Conservation (phyloP, 2,113 vertebrate genomes). For the Lucifuga dentata region DNA sequence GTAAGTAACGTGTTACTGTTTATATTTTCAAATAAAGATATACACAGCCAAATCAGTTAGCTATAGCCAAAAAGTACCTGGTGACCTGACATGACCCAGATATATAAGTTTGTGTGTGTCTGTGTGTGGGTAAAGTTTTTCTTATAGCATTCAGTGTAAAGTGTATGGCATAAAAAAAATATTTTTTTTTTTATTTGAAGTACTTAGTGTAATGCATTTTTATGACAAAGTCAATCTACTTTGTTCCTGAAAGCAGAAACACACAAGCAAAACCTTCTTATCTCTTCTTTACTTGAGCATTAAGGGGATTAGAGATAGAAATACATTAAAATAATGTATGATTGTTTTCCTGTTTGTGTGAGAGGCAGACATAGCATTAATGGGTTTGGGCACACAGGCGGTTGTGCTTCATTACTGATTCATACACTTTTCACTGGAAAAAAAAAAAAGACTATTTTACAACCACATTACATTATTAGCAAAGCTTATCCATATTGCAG, state of each 20-base stretch:
- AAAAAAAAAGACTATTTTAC: conserved; percentile 35
- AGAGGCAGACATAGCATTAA: conserved; percentile 45
- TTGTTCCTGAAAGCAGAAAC: background rate
- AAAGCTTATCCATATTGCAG: conserved; percentile 29
- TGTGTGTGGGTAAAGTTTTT: no score
- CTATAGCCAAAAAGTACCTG: no score
- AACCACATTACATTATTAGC: conserved; percentile 25
- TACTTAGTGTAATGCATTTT: background rate
- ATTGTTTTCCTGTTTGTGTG: conserved; percentile 26
- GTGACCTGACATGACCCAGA: no score
- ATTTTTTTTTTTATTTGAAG: background rate
- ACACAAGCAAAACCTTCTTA: conserved; percentile 3
- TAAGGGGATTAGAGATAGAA: conserved; percentile 27
- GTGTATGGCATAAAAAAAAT: background rate
- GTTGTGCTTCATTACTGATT: conserved; percentile 37
- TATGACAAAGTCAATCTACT: background rate
- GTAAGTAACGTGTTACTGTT: no score
- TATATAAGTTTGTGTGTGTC: no score
- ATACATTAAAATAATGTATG: conserved; percentile 38
- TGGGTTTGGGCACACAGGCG: conserved; percentile 32
- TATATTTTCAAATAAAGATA: no score
- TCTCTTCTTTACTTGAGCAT: conserved; percentile 25
- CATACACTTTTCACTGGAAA: conserved; percentile 29
- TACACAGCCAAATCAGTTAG: no score
- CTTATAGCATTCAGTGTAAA: no score